Conservation (phyloP, 2,113 vertebrate genomes). For the Theristicus caerulescens region DNA sequence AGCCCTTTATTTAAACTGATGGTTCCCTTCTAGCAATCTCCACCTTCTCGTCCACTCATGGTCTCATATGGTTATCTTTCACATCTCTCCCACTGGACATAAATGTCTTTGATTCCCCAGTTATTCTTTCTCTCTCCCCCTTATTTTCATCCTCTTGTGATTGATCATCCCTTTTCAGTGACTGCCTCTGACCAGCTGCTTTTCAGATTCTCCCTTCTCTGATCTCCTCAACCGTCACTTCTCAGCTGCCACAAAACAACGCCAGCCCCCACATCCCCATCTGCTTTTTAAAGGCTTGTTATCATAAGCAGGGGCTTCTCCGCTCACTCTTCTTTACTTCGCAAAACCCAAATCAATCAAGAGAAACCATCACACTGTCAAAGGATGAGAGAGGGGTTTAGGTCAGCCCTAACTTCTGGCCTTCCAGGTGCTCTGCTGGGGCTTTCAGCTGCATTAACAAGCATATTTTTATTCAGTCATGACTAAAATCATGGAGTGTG, state of each 20-base stretch:
- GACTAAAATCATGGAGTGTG: background rate
- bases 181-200: constrained; percentile 55
- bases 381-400: background rate
- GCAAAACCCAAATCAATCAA: background rate
- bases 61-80: background rate
- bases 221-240: constrained; percentile 35
- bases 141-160: constrained; percentile 2
- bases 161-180: background rate
- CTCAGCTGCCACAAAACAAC: constrained; percentile 20
- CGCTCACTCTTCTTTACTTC: background rate
- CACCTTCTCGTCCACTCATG: background rate
- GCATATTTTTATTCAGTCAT: background rate
- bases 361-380: background rate
- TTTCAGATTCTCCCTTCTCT: constrained; percentile 45
- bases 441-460: background rate
- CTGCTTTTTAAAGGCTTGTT: constrained; percentile 47
- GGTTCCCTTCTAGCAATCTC: background rate
- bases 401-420: background rate
- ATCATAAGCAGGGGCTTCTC: constrained; percentile 7
- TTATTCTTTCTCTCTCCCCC: background rate
- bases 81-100: background rate
- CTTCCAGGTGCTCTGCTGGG: background rate
- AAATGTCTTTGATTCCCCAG: background rate
- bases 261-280: constrained; percentile 33
- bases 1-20: background rate